Evolutionary conservation across 2,113 vertebrate species (phyloP).

Genomic region (Thomomys bottae): DNA sequence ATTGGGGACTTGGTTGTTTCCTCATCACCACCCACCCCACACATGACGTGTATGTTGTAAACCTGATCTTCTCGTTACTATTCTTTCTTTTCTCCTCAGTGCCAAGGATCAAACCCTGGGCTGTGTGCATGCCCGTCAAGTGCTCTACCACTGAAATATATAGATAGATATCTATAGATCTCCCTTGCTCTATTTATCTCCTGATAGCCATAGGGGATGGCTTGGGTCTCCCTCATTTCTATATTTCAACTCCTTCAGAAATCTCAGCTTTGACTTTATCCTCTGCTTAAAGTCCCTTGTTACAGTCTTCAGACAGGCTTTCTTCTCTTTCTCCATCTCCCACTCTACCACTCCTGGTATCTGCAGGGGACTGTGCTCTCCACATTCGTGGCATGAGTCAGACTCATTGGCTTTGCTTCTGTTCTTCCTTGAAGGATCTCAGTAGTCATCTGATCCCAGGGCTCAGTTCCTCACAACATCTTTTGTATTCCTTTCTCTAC

Average conservation of each 20-base stretch:
- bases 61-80: background rate
- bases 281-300: background rate
- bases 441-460: background rate
- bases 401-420: background rate
- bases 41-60: background rate
- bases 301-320: background rate
- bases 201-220: background rate
- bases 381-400: background rate
- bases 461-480: background rate
- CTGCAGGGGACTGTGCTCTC: background rate
- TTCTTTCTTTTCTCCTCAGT: background rate
- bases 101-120: background rate
- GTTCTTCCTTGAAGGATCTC: background rate
- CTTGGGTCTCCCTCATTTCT: background rate
- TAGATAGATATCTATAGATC: too few relatives aligned
- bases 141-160: background rate
- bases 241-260: background rate
- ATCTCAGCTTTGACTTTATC: background rate
- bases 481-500: background rate
- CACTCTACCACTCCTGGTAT: background rate
- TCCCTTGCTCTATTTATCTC: background rate
- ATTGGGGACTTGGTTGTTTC: background rate
- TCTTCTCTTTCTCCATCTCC: background rate
- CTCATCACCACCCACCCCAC: rapidly evolving
- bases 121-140: background rate